These are phyloP conservation scores for Plutella xylostella DNA, from an alignment of 2,888 invertebrate genomes.

Conservation along the genomic window DNA sequence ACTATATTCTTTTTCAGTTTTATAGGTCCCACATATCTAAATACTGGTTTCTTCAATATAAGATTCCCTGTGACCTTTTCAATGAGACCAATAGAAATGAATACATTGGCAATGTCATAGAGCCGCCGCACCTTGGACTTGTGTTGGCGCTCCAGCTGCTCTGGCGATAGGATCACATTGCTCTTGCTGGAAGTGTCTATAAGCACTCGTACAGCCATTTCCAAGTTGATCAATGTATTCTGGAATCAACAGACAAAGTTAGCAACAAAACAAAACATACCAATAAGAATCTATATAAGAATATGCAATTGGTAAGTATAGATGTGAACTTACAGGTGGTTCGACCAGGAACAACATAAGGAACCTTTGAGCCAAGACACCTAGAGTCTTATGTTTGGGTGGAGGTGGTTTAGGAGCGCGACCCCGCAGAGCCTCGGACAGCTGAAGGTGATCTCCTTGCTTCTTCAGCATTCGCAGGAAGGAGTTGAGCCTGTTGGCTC, in stretches of 20 bases:
- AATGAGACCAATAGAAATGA: slow-evolving; percentile 79
- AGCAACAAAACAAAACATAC: slow-evolving; percentile 1
- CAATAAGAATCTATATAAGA: too few relatives aligned
- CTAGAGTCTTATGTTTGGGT: slow-evolving; percentile 75
- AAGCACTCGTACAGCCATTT: slow-evolving; percentile 75
- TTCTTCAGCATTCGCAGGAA: slow-evolving; percentile 73
- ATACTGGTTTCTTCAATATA: slow-evolving; percentile 75
- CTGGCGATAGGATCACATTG: slow-evolving; percentile 59
- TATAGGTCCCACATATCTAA: slow-evolving; percentile 72
- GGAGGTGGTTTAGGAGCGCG: slow-evolving; percentile 56
- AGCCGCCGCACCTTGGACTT: slow-evolving; percentile 78
- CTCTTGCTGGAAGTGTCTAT: slow-evolving; percentile 62
- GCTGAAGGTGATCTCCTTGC: slow-evolving; percentile 62
- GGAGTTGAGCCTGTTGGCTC: slow-evolving; percentile 69
- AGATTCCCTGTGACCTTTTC: slow-evolving; percentile 74
- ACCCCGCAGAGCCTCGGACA: slow-evolving; percentile 64
- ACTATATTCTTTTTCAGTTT: slow-evolving; percentile 39
- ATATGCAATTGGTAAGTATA: not conserved
- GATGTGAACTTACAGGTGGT: slow-evolving; percentile 70
- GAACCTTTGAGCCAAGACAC: slow-evolving; percentile 77
- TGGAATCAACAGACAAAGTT: slow-evolving; percentile 34
- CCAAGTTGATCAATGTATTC: slow-evolving; percentile 74
- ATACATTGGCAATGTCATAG: slow-evolving; percentile 83
- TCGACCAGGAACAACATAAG: slow-evolving; percentile 78
- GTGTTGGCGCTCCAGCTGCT: slow-evolving; percentile 65